Conservation (phyloP, 1,140 invertebrate genomes). For the Drosophila novamexicana region DNA sequence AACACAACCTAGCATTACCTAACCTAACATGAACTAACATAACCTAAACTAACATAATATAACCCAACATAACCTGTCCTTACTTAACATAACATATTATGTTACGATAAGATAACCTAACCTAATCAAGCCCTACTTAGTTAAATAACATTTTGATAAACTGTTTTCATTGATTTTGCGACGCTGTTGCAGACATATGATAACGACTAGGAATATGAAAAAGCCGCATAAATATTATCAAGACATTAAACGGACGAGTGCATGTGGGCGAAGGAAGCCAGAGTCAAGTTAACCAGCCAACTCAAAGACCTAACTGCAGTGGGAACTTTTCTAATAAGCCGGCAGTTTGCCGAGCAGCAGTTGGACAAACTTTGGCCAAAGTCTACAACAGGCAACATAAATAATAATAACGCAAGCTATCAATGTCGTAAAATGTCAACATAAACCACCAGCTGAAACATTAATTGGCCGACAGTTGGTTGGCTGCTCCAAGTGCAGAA, state of each 20-base stretch:
- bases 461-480: conserved; percentile 22
- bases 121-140: too few relatives aligned
- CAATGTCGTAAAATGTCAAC: conserved; percentile 31
- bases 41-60: too few relatives aligned
- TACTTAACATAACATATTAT: too few relatives aligned
- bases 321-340: conserved; percentile 36
- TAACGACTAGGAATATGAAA: background rate
- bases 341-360: conserved; percentile 13
- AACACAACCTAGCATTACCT: too few relatives aligned
- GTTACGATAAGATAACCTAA: too few relatives aligned
- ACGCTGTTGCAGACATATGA: background rate
- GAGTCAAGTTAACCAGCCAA: background rate
- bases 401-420: conserved; percentile 24
- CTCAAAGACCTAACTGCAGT: background rate
- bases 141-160: too few relatives aligned
- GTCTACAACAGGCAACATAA: conserved; percentile 12
- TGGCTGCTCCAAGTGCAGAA: too few relatives aligned
- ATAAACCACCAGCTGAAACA: conserved; percentile 9
- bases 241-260: background rate
- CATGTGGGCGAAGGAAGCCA: background rate
- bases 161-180: too few relatives aligned
- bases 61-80: too few relatives aligned
- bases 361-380: conserved; percentile 14
- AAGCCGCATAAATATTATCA: background rate
- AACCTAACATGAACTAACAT: too few relatives aligned